Evolutionary conservation across 2,113 vertebrate genomes (phyloP).

Genomic region (mouse (Mus musculus)): GRCm39 chr3:75507501-75508000

Average conservation of each 20-base stretch:
- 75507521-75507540: too few species aligned
- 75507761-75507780: background rate
- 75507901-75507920: background rate
- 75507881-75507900: background rate
- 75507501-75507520: too few species aligned
- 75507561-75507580: background rate
- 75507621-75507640: background rate
- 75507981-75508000: background rate
- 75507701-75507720: conserved; percentile 1
- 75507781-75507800: background rate
- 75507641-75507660: background rate
- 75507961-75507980: background rate
- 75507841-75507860: background rate
- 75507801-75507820: background rate
- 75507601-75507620: background rate
- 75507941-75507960: background rate
- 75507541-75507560: too few species aligned
- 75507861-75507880: background rate
- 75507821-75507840: background rate
- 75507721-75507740: background rate
- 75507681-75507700: background rate
- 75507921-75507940: background rate
- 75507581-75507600: background rate
- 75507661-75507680: background rate
- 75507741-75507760: background rate